Conservation (phyloP, 2,113 vertebrate genomes). For the Silurus meridionalis region DNA sequence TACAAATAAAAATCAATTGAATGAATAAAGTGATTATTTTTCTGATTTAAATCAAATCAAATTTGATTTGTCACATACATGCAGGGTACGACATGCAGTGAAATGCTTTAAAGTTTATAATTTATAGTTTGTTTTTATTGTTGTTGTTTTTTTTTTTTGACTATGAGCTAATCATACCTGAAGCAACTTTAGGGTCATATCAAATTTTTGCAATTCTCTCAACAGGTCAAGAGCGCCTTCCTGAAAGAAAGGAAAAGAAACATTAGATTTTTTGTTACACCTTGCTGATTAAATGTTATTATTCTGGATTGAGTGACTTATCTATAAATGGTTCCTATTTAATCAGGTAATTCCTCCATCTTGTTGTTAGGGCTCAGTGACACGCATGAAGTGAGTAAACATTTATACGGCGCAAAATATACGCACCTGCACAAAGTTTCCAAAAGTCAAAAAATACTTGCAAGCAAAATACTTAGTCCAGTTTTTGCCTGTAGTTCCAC, state of each 20-base stretch:
- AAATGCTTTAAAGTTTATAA: neutral
- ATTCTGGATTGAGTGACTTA: neutral
- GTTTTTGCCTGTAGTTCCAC: neutral
- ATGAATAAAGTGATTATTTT: too few relatives aligned
- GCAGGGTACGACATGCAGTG: too few relatives aligned
- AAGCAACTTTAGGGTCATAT: slow-evolving; percentile 90
- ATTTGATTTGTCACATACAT: too few relatives aligned
- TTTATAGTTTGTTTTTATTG: neutral
- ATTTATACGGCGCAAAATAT: neutral
- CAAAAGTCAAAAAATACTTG: neutral
- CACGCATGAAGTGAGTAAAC: neutral
- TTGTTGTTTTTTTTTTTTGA: neutral
- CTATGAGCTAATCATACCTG: slow-evolving; percentile 74
- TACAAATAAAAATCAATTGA: too few relatives aligned
- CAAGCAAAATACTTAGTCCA: too few relatives aligned
- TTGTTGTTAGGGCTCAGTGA: neutral
- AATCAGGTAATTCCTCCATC: neutral
- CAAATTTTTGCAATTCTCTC: slow-evolving; percentile 82
- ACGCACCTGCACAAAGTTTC: neutral
- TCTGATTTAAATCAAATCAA: too few relatives aligned
- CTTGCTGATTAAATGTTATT: neutral
- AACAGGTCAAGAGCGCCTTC: slow-evolving; percentile 89
- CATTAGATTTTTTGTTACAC: neutral
- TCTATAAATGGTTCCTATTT: neutral
- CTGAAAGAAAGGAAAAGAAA: slow-evolving; percentile 63